Conservation (phyloP, 1,140 invertebrate species). For the Antheraea pernyi region DNA sequence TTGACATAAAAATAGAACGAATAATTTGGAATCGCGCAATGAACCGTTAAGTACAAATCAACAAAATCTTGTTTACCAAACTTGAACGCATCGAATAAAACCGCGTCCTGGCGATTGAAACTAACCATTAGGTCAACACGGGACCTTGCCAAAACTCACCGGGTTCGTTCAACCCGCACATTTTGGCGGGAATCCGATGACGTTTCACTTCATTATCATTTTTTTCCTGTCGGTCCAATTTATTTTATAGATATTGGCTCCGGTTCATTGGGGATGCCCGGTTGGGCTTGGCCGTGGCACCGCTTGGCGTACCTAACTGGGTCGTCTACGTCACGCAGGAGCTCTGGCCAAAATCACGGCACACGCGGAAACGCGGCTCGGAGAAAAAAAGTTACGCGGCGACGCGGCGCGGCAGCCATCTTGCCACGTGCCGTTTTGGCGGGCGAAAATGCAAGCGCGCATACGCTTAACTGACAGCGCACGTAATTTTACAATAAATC, state of each 20-base stretch:
- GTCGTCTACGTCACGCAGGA: slow-evolving; percentile 68
- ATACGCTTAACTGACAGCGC: slow-evolving; percentile 44
- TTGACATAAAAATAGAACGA: too few relatives aligned
- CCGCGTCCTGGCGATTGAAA: slow-evolving; percentile 51
- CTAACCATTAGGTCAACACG: slow-evolving; percentile 71
- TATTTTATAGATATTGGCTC: slow-evolving; percentile 78
- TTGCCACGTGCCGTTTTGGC: slow-evolving; percentile 69
- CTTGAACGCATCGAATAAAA: slow-evolving; percentile 9
- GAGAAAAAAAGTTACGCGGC: slow-evolving; percentile 43
- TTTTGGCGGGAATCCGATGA: slow-evolving; percentile 71
- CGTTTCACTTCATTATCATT: slow-evolving; percentile 71
- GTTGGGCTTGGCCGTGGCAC: slow-evolving; percentile 70
- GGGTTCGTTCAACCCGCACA: slow-evolving; percentile 69
- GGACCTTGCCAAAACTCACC: slow-evolving; percentile 67
- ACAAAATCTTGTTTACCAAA: slow-evolving; percentile 1
- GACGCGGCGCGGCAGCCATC: slow-evolving; percentile 40
- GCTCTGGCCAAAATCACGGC: slow-evolving; percentile 70
- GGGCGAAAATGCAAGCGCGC: slow-evolving; percentile 25
- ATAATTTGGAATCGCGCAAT: too few relatives aligned
- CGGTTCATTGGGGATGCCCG: slow-evolving; percentile 73
- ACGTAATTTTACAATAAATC: slow-evolving; percentile 76
- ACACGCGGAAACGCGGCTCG: slow-evolving; percentile 56
- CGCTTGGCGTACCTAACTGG: slow-evolving; percentile 71
- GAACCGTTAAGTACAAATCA: background rate
- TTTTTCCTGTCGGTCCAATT: slow-evolving; percentile 57